Conservation (phyloP, 2,113 vertebrate genomes). For the Myanophis thanlyinensis region DNA sequence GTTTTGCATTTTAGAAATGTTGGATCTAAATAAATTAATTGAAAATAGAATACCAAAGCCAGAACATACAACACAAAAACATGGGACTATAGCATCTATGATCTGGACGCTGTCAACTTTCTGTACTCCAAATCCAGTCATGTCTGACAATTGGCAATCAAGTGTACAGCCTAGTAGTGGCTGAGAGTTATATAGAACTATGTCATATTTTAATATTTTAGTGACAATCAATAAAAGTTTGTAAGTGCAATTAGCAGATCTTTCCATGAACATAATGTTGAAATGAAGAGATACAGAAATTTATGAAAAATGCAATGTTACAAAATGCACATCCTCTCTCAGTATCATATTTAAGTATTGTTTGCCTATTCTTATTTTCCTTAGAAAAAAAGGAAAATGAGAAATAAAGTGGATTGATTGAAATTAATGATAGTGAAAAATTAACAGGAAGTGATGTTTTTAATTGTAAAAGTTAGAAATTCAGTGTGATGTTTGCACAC, state of each 20-base stretch:
- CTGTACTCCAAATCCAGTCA: not conserved
- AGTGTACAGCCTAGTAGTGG: not conserved
- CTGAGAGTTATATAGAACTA: not conserved
- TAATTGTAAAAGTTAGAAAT: conserved; percentile 16
- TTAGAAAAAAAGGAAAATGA: not conserved
- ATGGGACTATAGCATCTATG: not conserved
- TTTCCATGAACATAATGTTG: not conserved
- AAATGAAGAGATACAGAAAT: not conserved
- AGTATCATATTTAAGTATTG: not conserved
- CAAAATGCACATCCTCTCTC: not conserved
- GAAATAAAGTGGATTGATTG: not conserved
- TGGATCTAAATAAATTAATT: not conserved
- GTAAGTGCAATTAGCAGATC: not conserved
- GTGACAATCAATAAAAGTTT: conserved; percentile 16
- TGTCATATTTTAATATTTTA: not conserved
- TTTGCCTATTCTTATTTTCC: not conserved
- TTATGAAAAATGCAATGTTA: conserved; percentile 19
- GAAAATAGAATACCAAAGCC: not conserved
- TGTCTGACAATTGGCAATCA: not conserved
- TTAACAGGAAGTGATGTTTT: not conserved
- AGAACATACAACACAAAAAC: not conserved
- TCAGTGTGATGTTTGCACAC: not conserved
- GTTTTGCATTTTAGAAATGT: not conserved
- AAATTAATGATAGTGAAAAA: not conserved
- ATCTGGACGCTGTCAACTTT: not conserved